Base-by-base conservation (phyloP, 2,888 invertebrate genomes). In the Lycaena phlaeas region DNA sequence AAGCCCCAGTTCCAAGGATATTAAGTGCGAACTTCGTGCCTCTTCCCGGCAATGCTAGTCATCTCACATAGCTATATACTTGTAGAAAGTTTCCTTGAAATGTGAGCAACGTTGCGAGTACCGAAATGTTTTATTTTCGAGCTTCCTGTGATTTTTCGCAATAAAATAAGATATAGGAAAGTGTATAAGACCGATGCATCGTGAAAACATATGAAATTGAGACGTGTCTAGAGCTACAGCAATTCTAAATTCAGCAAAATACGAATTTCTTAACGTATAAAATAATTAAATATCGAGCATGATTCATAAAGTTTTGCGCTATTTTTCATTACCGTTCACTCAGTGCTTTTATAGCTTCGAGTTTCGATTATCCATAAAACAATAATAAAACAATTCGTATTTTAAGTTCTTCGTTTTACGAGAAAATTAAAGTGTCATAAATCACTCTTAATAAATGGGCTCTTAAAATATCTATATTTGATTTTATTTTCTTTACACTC, bases 1-100 rank as follows among this genome's bases (percentile, higher is more conserved):
- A 48, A 50, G 51, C 54, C 49, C 56, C 1, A 4, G 30, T 4
- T 27, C 27, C 14, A 1, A 12, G 12, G 34, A 34, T 22, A 34
- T 34, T 18, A 34, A 22, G 22, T 22, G 34, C 34, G 12, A 34
- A 34, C 34, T 34, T 34, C 18, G 11, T 18, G 6, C 11, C 12
- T 22, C 9, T 2, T 6, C 7, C 14, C 12, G 3, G n/a, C 18
- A 18, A 34, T 34, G 34, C 9, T 17, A 18, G 18, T 18, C 18
- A 22, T 18, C 34, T 34, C 34, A 34, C 17, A 34, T 22, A 34
- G 2, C 22, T 22, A 9, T 22, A 22, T n/a, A n/a, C n/a, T n/a
- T n/a, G n/a, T n/a, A n/a, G n/a, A n/a, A n/a, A n/a, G n/a, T n/a
- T n/a, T n/a, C n/a, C n/a, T n/a, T n/a, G n/a, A n/a, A n/a, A n/a